Conservation (phyloP, 2,797 vertebrate species). For the Mus minutoides region DNA sequence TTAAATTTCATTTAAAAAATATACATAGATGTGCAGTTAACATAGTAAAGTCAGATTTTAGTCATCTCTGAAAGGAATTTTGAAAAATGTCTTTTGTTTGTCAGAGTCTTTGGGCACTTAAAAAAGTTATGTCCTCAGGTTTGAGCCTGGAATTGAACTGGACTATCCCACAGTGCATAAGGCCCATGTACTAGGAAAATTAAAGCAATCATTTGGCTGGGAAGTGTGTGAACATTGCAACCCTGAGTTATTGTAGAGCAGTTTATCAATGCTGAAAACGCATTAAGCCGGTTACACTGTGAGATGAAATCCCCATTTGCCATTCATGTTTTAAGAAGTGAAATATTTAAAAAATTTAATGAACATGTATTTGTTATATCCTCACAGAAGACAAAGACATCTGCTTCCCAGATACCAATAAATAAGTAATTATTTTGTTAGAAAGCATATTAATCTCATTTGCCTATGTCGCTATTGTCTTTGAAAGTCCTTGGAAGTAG, state of each 20-base stretch:
- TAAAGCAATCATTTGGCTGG: background rate
- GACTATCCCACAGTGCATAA: background rate
- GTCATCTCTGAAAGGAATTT: conserved; percentile 6
- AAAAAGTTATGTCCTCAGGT: conserved; percentile 46
- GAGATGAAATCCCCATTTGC: background rate
- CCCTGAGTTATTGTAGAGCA: conserved; percentile 2
- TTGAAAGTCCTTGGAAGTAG: conserved; percentile 29
- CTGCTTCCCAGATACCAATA: background rate
- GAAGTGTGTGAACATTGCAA: background rate
- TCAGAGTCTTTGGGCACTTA: conserved; percentile 9
- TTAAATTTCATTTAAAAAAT: background rate
- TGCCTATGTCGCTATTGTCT: background rate
- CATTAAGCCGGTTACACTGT: background rate
- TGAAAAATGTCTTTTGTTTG: background rate
- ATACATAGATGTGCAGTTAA: background rate
- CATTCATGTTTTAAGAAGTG: background rate
- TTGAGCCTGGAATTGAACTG: conserved; percentile 35
- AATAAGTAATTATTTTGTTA: conserved; percentile 1
- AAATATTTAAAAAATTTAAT: conserved; percentile 11
- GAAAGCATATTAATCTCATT: background rate
- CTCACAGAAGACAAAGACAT: background rate
- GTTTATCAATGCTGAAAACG: conserved; percentile 11
- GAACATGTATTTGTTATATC: background rate
- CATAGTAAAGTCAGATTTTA: background rate
- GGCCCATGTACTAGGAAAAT: background rate